Percentiles rank a stretch among this genome's conserved stretches.
These are phyloP conservation scores for Lophius americanus DNA, from an alignment of 2,797 vertebrate genomes.

Conservation along the genomic window DNA sequence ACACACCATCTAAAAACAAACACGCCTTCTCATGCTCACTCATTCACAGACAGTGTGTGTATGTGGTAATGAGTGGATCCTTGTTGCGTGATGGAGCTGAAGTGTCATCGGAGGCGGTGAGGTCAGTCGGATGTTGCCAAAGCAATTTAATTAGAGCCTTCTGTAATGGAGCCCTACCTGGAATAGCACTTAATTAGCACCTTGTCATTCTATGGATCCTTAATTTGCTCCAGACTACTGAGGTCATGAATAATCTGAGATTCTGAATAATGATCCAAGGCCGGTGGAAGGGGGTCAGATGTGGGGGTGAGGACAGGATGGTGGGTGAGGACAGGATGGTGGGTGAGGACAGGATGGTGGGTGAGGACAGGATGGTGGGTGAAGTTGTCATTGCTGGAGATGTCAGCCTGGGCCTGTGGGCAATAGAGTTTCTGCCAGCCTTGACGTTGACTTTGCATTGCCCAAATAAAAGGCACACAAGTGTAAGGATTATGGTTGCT, in stretches of 20 bases:
- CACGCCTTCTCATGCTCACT: constrained; percentile 27
- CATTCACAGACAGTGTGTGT: constrained; percentile 26
- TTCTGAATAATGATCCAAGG: constrained; percentile 50
- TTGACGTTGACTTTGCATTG: constrained; percentile 46
- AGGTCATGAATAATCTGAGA: constrained; percentile 53
- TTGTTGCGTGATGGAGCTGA: constrained; percentile 51
- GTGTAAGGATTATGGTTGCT: constrained; percentile 48
- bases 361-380: too few relatives aligned
- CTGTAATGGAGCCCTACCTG: constrained; percentile 53
- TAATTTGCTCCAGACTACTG: constrained; percentile 66
- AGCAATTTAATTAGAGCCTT: constrained; percentile 67
- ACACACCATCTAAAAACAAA: background rate
- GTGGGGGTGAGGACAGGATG: constrained; percentile 2
- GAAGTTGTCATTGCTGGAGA: background rate
- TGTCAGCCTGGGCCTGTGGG: constrained; percentile 18
- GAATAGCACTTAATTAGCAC: constrained; percentile 60
- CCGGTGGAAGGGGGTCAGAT: background rate
- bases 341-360: constrained; percentile 1
- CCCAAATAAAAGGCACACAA: constrained; percentile 35
- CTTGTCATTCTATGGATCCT: constrained; percentile 53
- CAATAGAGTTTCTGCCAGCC: constrained; percentile 38
- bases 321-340: background rate
- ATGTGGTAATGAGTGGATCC: constrained; percentile 53
- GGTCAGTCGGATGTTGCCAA: constrained; percentile 59
- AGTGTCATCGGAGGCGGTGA: constrained; percentile 46